Evolutionary conservation across 2,888 invertebrate genomes (phyloP), one percentile per base, ranked within the genome.

Genomic region (Scaptomyza flava): DNA sequence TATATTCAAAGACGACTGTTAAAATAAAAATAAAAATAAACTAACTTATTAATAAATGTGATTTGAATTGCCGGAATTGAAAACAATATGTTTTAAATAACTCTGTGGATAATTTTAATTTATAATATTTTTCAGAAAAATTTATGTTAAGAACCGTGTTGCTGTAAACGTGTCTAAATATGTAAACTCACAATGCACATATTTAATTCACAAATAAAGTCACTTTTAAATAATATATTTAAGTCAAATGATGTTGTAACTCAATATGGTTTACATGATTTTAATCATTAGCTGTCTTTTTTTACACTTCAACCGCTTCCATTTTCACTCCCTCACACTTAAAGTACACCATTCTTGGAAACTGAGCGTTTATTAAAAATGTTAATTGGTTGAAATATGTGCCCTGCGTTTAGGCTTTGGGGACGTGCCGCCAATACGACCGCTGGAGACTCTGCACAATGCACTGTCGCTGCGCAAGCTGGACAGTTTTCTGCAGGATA

Each of bases 371-470:
- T 8, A 12, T 33, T 17, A 23, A 45, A 36, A 33, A 14, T 41
- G 30, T 33, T 47, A 31, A 53, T 47, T 50, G 27, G 17, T 9
- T 50, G 8, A 23, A 36, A 96, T 43, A 6, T 54, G 12, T 59
- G 45, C n/a, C 45, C 7, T 30, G 46, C 43, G 34, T 54, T 51
- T 76, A 92, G 97, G 96, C 34, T 96, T 96, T 92, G 97, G 96
- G 68, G 97, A 97, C 63, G 98, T 98, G 75, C 99, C 99, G 30
- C 96, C 98, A 1, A 97, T 99, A 83, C 95, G 99, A 34, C 98
- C 99, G 2, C 93, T 99, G 91, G 99, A 99, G 93, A 99, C 99
- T 5, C 93, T 99, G 68, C 99, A 99, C 94, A 99, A 99, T 93
- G 97, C 98, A 50, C 93, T 99, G 78, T 98, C 98, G 52, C 93